Conservation (phyloP, 2,113 vertebrate species). For the Platysternon megacephalum region DNA sequence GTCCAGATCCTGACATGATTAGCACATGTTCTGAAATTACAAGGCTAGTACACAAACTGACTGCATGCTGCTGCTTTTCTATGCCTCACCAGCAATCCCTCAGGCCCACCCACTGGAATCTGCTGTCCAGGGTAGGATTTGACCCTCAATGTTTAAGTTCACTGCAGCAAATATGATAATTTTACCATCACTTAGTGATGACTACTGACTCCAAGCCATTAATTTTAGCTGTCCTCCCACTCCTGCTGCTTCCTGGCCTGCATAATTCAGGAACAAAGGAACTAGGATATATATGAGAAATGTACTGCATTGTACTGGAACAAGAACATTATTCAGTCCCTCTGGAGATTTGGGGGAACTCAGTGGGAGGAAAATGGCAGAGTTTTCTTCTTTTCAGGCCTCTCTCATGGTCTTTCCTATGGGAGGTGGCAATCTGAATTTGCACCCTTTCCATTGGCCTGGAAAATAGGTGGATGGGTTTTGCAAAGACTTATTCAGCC, state of each 20-base stretch:
- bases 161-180: slow-evolving; percentile 30
- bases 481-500: background rate
- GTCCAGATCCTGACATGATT: background rate
- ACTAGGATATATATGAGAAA: slow-evolving; percentile 31
- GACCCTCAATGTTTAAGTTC: slow-evolving; percentile 42
- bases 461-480: background rate
- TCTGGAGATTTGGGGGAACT: slow-evolving; percentile 11
- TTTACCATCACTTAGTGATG: slow-evolving; percentile 23
- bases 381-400: background rate
- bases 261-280: slow-evolving; percentile 58
- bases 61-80: background rate
- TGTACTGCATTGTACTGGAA: slow-evolving; percentile 20
- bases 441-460: background rate
- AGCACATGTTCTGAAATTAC: background rate
- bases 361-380: background rate
- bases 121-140: background rate
- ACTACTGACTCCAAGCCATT: slow-evolving; percentile 54
- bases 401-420: background rate
- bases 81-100: background rate
- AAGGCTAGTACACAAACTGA: background rate
- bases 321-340: slow-evolving; percentile 51
- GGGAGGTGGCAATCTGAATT: background rate
- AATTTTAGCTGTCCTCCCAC: slow-evolving; percentile 70
- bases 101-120: background rate
- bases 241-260: slow-evolving; percentile 41